These are phyloP conservation scores for Operophtera brumata DNA, from an alignment of 2,888 invertebrate species.

Conservation along the genomic window DNA sequence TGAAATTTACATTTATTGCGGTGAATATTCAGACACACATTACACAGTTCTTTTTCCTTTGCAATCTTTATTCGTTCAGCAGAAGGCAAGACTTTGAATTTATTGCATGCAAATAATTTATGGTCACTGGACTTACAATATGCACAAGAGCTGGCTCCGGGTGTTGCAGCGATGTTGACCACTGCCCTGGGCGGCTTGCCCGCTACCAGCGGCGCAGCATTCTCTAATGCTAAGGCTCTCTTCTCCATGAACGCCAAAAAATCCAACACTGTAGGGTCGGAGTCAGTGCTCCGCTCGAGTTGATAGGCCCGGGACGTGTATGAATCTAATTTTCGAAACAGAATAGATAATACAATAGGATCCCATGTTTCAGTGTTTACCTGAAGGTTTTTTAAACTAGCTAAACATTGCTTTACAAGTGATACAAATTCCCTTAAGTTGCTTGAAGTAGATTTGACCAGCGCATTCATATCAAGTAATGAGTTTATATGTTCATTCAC, in stretches of 20 bases:
- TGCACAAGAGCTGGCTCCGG: too few species aligned
- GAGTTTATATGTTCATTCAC: not conserved
- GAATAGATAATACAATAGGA: not conserved
- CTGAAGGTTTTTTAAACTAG: not conserved
- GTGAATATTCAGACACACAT: not conserved
- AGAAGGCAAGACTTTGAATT: not conserved
- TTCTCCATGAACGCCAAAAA: conserved; percentile 1
- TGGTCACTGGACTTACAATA: not conserved
- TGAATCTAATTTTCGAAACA: conserved; percentile 10
- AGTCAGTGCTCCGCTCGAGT: not conserved
- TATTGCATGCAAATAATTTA: not conserved
- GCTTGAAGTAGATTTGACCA: not conserved
- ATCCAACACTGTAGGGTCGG: not conserved
- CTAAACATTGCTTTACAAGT: not conserved
- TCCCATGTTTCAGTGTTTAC: not conserved
- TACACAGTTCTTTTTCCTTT: not conserved
- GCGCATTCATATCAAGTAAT: not conserved
- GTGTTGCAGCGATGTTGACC: too few species aligned
- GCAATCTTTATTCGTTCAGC: not conserved
- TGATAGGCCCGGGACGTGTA: not conserved
- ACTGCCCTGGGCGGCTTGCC: too few species aligned
- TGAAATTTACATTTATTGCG: not conserved
- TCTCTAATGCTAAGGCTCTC: not conserved
- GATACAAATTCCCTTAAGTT: not conserved
- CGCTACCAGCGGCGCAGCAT: too few species aligned